phyloP scores from a whole-genome alignment of 1,140 invertebrate genomes.

The Parasteatoda tepidariorum region DNA sequence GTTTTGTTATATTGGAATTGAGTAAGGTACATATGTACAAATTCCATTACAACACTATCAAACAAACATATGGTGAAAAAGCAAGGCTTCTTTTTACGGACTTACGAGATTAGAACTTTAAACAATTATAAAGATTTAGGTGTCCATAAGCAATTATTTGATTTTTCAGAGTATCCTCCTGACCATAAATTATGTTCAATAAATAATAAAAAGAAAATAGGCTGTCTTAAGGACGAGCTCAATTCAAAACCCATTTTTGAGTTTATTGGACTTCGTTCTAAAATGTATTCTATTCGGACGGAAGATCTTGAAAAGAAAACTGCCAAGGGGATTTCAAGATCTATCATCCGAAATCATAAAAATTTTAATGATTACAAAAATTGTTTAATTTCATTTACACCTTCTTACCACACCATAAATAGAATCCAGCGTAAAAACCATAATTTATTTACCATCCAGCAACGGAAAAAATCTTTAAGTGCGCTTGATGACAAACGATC shows the following conservation, averaged over 20 bases:
- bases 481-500: background rate
- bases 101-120: background rate
- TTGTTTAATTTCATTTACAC: background rate
- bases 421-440: background rate
- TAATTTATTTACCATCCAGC: background rate
- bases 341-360: background rate
- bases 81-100: background rate
- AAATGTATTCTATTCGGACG: constrained; percentile 20
- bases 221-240: constrained; percentile 41
- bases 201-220: constrained; percentile 17
- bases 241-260: constrained; percentile 21
- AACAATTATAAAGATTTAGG: background rate
- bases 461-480: background rate
- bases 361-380: background rate
- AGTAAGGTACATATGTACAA: constrained; percentile 65
- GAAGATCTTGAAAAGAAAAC: constrained; percentile 15
- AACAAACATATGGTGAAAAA: constrained; percentile 10
- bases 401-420: background rate
- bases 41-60: constrained; percentile 64
- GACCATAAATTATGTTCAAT: background rate
- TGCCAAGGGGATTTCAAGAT: constrained; percentile 21
- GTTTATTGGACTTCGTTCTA: constrained; percentile 10
- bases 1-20: constrained; percentile 9
- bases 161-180: constrained; percentile 18
- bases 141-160: background rate